Evolutionary conservation across 2,797 vertebrate genomes (phyloP).

Genomic region (Labeo calbasu): DNA sequence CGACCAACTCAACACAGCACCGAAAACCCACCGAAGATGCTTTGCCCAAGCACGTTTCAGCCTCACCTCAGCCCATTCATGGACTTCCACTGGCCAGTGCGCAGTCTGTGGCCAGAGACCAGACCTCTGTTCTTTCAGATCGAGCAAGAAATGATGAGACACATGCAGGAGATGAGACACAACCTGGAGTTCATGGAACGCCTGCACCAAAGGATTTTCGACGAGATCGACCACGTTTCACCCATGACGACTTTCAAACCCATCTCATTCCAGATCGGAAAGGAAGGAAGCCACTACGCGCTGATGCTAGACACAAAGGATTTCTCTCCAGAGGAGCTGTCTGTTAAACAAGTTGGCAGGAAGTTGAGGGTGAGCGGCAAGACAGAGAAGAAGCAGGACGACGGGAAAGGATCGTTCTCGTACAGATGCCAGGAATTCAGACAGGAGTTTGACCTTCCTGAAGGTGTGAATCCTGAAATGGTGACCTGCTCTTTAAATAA

Average conservation of each 20-base stretch:
- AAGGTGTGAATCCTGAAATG: slow-evolving; percentile 73
- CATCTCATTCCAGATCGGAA: slow-evolving; percentile 71
- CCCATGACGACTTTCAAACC: slow-evolving; percentile 64
- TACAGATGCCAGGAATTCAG: slow-evolving; percentile 84
- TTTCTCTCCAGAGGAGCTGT: slow-evolving; percentile 79
- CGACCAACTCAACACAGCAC: slow-evolving; percentile 46
- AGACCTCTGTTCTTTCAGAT: slow-evolving; percentile 76
- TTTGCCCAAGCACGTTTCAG: slow-evolving; percentile 75
- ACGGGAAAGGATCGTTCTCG: slow-evolving; percentile 79
- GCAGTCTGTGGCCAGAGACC: slow-evolving; percentile 81
- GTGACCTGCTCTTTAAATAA: slow-evolving; percentile 82
- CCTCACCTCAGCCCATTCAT: slow-evolving; percentile 65
- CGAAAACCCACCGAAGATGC: slow-evolving; percentile 66
- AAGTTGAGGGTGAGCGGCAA: slow-evolving; percentile 75
- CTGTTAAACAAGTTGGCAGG: slow-evolving; percentile 72
- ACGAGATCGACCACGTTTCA: slow-evolving; percentile 73
- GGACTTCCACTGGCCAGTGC: slow-evolving; percentile 79
- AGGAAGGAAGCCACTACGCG: slow-evolving; percentile 66
- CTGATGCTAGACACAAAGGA: slow-evolving; percentile 78
- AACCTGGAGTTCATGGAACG: slow-evolving; percentile 77
- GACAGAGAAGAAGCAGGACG: slow-evolving; percentile 74
- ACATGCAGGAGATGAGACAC: slow-evolving; percentile 78
- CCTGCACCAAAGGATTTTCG: slow-evolving; percentile 78
- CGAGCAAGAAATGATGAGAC: slow-evolving; percentile 77
- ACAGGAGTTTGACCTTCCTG: slow-evolving; percentile 82